Conservation (phyloP, 2,113 vertebrate species). For the Rhinoderma darwinii region DNA sequence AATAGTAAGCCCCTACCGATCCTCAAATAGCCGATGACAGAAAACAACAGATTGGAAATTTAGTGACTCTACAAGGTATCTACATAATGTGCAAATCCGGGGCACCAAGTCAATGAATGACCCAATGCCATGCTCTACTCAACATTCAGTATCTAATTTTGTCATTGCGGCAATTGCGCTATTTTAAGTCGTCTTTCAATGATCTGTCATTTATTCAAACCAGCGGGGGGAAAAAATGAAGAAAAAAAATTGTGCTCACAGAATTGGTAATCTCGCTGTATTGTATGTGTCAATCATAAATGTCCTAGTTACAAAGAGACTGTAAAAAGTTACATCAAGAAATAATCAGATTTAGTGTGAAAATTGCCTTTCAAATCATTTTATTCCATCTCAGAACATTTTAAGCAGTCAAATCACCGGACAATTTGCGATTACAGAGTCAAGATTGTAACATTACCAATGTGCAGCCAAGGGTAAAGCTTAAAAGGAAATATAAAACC, state of each 20-base stretch:
- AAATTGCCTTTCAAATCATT: slow-evolving; percentile 24
- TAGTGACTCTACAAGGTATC: not conserved
- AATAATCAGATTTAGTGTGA: slow-evolving; percentile 32
- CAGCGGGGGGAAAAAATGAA: not conserved
- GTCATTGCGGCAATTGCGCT: not conserved
- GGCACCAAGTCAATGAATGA: not conserved
- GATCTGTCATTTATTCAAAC: slow-evolving; percentile 9
- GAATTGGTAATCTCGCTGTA: slow-evolving; percentile 18
- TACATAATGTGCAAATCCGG: not conserved
- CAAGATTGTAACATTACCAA: not conserved
- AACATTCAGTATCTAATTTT: not conserved
- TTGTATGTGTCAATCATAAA: slow-evolving; percentile 25
- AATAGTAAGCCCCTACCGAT: too few species aligned
- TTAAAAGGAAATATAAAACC: not conserved
- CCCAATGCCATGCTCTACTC: not conserved
- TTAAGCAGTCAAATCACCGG: not conserved
- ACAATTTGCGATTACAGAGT: not conserved
- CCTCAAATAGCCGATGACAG: not conserved
- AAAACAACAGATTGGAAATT: not conserved
- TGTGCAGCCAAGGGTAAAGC: not conserved
- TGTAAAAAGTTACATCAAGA: slow-evolving; percentile 12
- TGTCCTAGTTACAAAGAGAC: not conserved
- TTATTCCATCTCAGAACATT: not conserved
- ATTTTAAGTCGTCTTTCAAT: not conserved
- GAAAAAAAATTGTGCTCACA: not conserved